A percentile compares a stretch with the other conserved stretches of the same genome.
Evolutionary conservation across 2,797 vertebrate genomes (phyloP).

Genomic region (Nannoperca obscura): DNA sequence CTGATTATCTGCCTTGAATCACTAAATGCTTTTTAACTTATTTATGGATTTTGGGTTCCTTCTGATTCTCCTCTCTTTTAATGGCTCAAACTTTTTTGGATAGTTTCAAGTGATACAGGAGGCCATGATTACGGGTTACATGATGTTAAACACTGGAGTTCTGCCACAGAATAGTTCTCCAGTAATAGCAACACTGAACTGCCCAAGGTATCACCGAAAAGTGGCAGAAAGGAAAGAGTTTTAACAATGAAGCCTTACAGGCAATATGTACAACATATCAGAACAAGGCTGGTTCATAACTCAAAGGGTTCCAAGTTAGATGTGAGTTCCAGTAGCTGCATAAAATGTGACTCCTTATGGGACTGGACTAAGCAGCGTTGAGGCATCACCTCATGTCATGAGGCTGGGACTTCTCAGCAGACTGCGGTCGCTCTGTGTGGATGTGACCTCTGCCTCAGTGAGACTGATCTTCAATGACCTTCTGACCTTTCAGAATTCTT

Average conservation of each 20-base stretch:
- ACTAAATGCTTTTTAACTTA: background rate
- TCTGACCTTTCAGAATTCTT: slow-evolving; percentile 66
- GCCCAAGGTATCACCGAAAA: background rate
- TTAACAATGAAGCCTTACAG: background rate
- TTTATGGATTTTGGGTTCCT: background rate
- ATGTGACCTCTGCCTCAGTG: too few species aligned
- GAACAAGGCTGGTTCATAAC: background rate
- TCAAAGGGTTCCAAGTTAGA: background rate
- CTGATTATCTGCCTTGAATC: background rate
- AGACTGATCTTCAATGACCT: slow-evolving; percentile 41
- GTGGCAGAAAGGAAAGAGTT: background rate
- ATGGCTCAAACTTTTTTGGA: slow-evolving; percentile 1
- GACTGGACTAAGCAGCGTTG: background rate
- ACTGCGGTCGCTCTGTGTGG: slow-evolving; percentile 5
- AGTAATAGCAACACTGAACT: slow-evolving; percentile 11
- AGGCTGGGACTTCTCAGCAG: slow-evolving; percentile 3
- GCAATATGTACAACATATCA: slow-evolving; percentile 4
- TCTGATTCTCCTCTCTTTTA: background rate
- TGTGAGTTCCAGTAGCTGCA: slow-evolving; percentile 7
- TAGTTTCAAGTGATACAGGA: background rate
- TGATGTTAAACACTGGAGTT: background rate
- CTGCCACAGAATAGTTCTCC: background rate
- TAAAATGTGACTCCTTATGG: slow-evolving; percentile 2
- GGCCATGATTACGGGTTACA: background rate
- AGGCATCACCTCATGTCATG: background rate